phyloP scores from a whole-genome alignment of 1,140 invertebrate genomes.

The Ylistrum balloti region DNA sequence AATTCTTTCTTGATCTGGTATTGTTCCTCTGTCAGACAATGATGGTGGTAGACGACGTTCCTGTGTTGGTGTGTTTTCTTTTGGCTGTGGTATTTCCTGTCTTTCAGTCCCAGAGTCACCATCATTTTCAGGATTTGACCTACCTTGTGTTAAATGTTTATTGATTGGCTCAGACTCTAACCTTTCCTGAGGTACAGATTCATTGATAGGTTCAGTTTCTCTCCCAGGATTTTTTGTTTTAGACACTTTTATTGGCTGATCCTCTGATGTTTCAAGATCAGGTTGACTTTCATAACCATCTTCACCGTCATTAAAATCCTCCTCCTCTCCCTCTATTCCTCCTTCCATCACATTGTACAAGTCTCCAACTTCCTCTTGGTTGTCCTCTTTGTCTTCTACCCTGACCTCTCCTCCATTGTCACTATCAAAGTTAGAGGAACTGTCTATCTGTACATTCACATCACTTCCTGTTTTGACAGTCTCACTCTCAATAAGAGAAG shows the following conservation, averaged over 20 bases:
- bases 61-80: not conserved
- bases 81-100: conserved; percentile 30
- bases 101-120: conserved; percentile 16
- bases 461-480: not conserved
- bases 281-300: not conserved
- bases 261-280: not conserved
- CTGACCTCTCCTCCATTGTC: not conserved
- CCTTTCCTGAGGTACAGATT: not conserved
- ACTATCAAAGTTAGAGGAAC: not conserved
- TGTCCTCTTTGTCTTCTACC: not conserved
- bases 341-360: conserved; percentile 3
- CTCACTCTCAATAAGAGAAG: not conserved
- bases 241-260: not conserved
- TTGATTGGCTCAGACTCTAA: not conserved
- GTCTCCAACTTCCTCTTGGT: not conserved
- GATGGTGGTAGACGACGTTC: not conserved
- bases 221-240: not conserved
- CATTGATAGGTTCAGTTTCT: conserved; percentile 9
- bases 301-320: not conserved
- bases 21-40: not conserved
- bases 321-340: not conserved
- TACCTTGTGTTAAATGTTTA: not conserved
- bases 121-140: conserved; percentile 34
- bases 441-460: not conserved
- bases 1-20: not conserved